Evolutionary conservation across 2,113 vertebrate genomes (phyloP).

Genomic region (Xenopus tropicalis): DNA sequence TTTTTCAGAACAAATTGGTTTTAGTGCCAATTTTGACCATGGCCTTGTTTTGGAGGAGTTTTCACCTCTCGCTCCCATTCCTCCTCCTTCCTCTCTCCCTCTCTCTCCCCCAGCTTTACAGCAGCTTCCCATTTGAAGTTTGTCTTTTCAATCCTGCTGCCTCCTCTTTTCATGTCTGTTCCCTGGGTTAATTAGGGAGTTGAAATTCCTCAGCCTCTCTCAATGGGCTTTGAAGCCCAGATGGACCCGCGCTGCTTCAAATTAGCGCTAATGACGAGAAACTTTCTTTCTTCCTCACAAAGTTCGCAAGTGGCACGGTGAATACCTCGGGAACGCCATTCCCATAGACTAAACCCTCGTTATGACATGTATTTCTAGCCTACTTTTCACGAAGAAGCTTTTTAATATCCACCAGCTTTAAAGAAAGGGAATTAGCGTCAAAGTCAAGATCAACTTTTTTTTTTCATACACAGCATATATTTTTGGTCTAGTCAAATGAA

Average conservation of each 20-base stretch:
- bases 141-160: conserved; percentile 70
- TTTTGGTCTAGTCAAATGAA: no score
- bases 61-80: conserved; percentile 7
- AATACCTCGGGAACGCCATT: conserved; percentile 25
- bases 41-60: conserved; percentile 13
- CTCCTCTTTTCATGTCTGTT: conserved; percentile 84
- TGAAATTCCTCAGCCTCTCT: conserved; percentile 71
- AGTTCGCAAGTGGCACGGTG: conserved; percentile 43
- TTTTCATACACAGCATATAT: no score
- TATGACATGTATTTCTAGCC: conserved; percentile 21
- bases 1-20: conserved; percentile 1
- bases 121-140: conserved; percentile 33
- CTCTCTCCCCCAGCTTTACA: conserved; percentile 7
- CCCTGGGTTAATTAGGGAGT: conserved; percentile 85
- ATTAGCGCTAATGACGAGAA: conserved; percentile 67
- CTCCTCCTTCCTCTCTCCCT: background rate
- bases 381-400: background rate
- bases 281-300: conserved; percentile 37
- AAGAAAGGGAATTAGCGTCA: background rate
- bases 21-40: conserved; percentile 2
- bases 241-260: conserved; percentile 61
- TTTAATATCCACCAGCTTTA: background rate
- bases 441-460: no score
- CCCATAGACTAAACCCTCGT: conserved; percentile 26
- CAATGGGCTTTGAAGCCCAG: conserved; percentile 65